Evolutionary conservation across 2,113 vertebrate species (phyloP).

Genomic region (Noturus placidus): DNA sequence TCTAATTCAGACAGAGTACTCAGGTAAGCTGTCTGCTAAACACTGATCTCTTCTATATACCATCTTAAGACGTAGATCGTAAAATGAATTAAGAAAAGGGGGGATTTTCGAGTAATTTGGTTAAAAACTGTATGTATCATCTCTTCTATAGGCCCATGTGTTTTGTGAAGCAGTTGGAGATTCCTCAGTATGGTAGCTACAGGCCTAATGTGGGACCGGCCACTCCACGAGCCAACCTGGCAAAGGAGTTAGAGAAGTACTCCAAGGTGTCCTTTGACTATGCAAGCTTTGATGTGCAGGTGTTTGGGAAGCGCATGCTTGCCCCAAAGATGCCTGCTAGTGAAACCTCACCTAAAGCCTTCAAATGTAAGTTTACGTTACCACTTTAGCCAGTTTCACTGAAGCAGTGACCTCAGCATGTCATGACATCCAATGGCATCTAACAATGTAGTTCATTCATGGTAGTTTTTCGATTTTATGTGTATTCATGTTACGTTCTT

Average conservation of each 20-base stretch:
- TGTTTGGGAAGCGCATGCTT: slow-evolving; percentile 98
- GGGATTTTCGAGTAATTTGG: neutral
- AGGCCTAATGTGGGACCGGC: slow-evolving; percentile 86
- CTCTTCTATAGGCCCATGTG: slow-evolving; percentile 88
- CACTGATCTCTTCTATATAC: neutral
- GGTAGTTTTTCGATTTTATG: neutral
- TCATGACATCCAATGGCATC: neutral
- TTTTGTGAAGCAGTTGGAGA: slow-evolving; percentile 98
- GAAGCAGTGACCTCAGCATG: neutral
- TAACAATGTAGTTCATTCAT: neutral
- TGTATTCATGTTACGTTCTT: slow-evolving; percentile 16
- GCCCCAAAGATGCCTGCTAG: slow-evolving; percentile 92
- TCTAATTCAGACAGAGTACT: slow-evolving; percentile 92
- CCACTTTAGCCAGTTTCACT: neutral
- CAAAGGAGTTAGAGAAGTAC: slow-evolving; percentile 99
- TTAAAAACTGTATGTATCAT: neutral
- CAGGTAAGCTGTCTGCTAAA: slow-evolving; percentile 73
- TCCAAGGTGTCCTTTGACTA: slow-evolving; percentile 99
- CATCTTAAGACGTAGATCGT: neutral
- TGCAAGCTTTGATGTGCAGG: slow-evolving; percentile 99
- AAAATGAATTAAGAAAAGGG: neutral
- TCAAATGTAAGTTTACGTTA: slow-evolving; percentile 86
- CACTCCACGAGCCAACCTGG: slow-evolving; percentile 94
- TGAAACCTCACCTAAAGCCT: slow-evolving; percentile 97
- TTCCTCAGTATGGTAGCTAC: slow-evolving; percentile 93